Evolutionary conservation across 2,797 vertebrate species (phyloP).

Genomic region (Enteromius argenteus): DNA sequence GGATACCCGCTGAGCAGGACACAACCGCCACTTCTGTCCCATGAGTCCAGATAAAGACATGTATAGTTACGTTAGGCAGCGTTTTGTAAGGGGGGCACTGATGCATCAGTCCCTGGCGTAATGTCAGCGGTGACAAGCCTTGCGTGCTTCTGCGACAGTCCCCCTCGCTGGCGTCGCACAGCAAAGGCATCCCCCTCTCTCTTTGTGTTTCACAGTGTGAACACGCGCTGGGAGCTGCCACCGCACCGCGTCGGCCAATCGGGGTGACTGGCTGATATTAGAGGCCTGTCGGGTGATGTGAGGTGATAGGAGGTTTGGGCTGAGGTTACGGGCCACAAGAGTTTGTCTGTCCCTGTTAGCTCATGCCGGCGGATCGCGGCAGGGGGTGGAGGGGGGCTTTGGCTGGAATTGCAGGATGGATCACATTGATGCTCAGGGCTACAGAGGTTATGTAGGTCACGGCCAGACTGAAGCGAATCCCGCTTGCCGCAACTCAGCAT

Average conservation of each 20-base stretch:
- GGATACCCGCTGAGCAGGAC: slow-evolving; percentile 60
- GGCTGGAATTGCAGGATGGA: slow-evolving; percentile 58
- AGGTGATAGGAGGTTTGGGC: slow-evolving; percentile 66
- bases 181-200: slow-evolving; percentile 59
- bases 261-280: slow-evolving; percentile 51
- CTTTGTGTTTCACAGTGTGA: slow-evolving; percentile 70
- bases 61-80: slow-evolving; percentile 38
- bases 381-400: slow-evolving; percentile 54
- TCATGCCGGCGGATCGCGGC: slow-evolving; percentile 64
- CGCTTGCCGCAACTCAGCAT: slow-evolving; percentile 77
- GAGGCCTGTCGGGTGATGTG: slow-evolving; percentile 69
- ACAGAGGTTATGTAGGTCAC: slow-evolving; percentile 86
- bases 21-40: slow-evolving; percentile 63
- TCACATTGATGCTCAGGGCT: slow-evolving; percentile 76
- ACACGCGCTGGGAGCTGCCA: slow-evolving; percentile 62
- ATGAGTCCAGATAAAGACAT: slow-evolving; percentile 51
- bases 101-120: slow-evolving; percentile 46
- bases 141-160: slow-evolving; percentile 58
- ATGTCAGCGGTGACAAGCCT: slow-evolving; percentile 44
- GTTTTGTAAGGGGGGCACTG: slow-evolving; percentile 37
- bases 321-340: slow-evolving; percentile 61
- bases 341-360: slow-evolving; percentile 72
- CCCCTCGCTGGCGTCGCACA: neutral
- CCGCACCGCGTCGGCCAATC: slow-evolving; percentile 57
- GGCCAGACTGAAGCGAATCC: slow-evolving; percentile 71